phyloP scores from a whole-genome alignment of 2,888 invertebrate genomes.

The Amaurobius ferox region DNA sequence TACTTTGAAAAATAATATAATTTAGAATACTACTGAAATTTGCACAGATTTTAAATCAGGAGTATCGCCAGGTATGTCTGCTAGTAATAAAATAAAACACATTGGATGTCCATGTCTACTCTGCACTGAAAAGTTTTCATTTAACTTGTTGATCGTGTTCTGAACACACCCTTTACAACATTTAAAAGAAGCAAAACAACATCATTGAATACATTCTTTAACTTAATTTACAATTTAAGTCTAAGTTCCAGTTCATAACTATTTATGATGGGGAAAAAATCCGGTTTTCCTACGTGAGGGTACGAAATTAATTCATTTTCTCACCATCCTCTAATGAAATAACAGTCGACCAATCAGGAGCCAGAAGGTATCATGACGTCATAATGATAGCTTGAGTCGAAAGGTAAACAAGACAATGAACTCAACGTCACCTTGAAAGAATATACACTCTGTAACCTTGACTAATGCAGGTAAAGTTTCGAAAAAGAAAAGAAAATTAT shows the following conservation, averaged over 20 bases:
- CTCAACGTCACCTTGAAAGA: not conserved
- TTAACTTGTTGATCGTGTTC: too few relatives aligned
- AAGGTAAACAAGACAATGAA: conserved; percentile 3
- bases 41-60: too few relatives aligned
- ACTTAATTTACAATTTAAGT: not conserved
- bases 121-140: too few relatives aligned
- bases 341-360: not conserved
- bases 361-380: not conserved
- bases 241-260: not conserved
- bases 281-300: not conserved
- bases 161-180: too few relatives aligned
- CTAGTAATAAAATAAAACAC: too few relatives aligned
- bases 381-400: not conserved
- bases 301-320: not conserved
- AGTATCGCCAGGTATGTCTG: too few relatives aligned
- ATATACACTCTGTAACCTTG: not conserved
- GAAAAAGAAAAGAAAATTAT: too few relatives aligned
- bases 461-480: too few relatives aligned
- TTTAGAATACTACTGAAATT: too few relatives aligned
- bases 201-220: not conserved
- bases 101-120: too few relatives aligned
- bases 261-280: not conserved
- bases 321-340: not conserved
- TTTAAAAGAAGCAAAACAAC: too few relatives aligned
- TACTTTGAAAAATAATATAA: too few relatives aligned